Evolutionary conservation across 2,113 vertebrate genomes (phyloP).

Genomic region (Psilopogon haemacephalus): DNA sequence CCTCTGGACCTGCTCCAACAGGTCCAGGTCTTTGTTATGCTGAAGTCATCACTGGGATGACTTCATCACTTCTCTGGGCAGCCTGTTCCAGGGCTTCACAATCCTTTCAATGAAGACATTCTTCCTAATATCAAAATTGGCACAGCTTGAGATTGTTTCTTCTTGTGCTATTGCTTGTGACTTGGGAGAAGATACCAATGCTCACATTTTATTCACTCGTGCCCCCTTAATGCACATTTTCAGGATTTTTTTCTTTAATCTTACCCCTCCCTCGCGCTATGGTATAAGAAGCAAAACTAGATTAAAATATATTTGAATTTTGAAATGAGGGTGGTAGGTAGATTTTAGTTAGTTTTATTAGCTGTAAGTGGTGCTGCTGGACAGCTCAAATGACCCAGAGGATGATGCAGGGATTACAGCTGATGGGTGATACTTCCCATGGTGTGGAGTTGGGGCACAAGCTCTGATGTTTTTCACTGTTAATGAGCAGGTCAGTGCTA

Average conservation of each 20-base stretch:
- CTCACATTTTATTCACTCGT: not conserved
- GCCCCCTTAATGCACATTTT: not conserved
- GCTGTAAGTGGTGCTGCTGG: not conserved
- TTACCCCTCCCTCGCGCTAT: not conserved
- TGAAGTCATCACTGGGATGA: too few relatives aligned
- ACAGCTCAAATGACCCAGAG: not conserved
- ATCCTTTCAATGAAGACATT: too few relatives aligned
- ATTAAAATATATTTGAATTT: not conserved
- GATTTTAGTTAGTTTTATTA: not conserved
- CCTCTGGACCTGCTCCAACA: too few relatives aligned
- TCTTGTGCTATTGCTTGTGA: too few relatives aligned
- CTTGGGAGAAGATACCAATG: too few relatives aligned
- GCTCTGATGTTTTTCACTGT: not conserved
- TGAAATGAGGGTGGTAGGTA: not conserved
- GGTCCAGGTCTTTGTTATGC: too few relatives aligned
- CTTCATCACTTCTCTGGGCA: too few relatives aligned
- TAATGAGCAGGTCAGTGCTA: not conserved
- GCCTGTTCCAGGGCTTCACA: too few relatives aligned
- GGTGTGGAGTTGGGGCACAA: not conserved
- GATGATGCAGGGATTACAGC: not conserved
- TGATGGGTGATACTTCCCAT: fast-evolving
- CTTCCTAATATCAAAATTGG: too few relatives aligned
- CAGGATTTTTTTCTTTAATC: not conserved
- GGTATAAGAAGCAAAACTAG: not conserved
- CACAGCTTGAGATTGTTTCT: too few relatives aligned